Conservation (phyloP, 2,888 invertebrate genomes). For the Omphaloscelis lunosa region DNA sequence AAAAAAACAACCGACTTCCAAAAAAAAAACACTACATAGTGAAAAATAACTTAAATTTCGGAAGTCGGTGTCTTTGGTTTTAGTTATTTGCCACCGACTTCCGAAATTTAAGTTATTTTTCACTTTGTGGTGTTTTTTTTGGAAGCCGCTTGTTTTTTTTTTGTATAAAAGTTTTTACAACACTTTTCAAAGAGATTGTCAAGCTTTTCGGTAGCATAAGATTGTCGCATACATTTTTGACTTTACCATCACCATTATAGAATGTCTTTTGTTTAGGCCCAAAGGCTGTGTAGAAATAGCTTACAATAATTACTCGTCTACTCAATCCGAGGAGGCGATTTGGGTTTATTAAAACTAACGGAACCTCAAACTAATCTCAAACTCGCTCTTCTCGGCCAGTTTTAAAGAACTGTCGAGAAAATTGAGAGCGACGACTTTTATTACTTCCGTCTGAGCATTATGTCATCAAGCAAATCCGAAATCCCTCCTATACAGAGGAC, state of each 20-base stretch:
- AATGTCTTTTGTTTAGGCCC: neutral
- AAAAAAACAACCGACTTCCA: no score
- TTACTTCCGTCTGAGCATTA: constrained; percentile 75
- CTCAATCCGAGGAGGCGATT: neutral
- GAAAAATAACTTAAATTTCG: no score
- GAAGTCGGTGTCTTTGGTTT: no score
- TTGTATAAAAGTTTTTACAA: no score
- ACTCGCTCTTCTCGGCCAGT: constrained; percentile 4
- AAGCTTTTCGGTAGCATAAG: neutral
- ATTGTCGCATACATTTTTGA: neutral
- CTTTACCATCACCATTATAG: neutral
- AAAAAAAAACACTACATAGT: no score
- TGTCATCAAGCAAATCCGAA: constrained; percentile 61
- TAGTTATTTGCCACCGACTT: no score
- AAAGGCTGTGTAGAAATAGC: neutral
- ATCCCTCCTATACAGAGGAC: constrained; percentile 45
- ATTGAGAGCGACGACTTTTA: constrained; percentile 78
- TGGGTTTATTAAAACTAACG: constrained; percentile 1
- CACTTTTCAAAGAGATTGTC: neutral
- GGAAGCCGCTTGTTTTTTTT: no score
- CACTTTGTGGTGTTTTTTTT: no score
- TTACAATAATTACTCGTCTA: neutral
- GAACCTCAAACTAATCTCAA: constrained; percentile 21
- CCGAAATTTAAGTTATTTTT: no score
- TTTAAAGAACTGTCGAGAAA: constrained; percentile 76